Conservation (phyloP, 2,113 vertebrate species). For the Bufo bufo region DNA sequence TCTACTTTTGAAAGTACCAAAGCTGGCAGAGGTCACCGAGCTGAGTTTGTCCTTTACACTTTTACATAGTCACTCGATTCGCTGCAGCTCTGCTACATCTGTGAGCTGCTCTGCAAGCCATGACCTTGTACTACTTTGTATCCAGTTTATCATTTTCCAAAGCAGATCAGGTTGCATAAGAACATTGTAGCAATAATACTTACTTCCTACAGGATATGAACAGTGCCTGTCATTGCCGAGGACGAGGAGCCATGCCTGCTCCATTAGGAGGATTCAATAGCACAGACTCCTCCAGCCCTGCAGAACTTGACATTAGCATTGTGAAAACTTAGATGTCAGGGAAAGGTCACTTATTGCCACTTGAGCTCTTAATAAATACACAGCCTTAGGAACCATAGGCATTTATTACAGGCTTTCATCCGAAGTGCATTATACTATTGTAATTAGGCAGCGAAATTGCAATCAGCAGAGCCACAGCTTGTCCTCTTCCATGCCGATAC, state of each 20-base stretch:
- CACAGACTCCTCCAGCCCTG: neutral
- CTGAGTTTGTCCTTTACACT: too few species aligned
- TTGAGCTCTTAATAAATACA: neutral
- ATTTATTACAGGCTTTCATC: neutral
- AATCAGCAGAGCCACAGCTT: slow-evolving; percentile 10
- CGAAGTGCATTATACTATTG: slow-evolving; percentile 12
- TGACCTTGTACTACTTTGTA: slow-evolving; percentile 71
- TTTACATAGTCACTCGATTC: too few species aligned
- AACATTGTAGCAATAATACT: slow-evolving; percentile 41
- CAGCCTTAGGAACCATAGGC: neutral
- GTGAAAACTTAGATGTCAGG: neutral
- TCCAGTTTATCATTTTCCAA: slow-evolving; percentile 63
- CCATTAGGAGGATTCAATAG: neutral
- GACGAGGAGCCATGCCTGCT: neutral
- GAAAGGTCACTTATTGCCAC: slow-evolving; percentile 14
- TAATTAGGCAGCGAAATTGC: slow-evolving; percentile 9
- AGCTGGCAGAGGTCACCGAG: too few species aligned
- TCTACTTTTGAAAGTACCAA: too few species aligned
- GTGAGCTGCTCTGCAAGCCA: slow-evolving; percentile 59
- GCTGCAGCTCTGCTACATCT: too few species aligned
- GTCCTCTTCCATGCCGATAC: neutral
- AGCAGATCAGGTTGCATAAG: slow-evolving; percentile 51
- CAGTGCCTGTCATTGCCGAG: slow-evolving; percentile 16
- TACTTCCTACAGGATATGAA: slow-evolving; percentile 50
- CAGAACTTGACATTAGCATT: slow-evolving; percentile 6